Percentiles rank a stretch among this genome's conserved stretches.
These are phyloP conservation scores for Myodes glareolus DNA, from an alignment of 2,113 vertebrate genomes.

Conservation along the genomic window DNA sequence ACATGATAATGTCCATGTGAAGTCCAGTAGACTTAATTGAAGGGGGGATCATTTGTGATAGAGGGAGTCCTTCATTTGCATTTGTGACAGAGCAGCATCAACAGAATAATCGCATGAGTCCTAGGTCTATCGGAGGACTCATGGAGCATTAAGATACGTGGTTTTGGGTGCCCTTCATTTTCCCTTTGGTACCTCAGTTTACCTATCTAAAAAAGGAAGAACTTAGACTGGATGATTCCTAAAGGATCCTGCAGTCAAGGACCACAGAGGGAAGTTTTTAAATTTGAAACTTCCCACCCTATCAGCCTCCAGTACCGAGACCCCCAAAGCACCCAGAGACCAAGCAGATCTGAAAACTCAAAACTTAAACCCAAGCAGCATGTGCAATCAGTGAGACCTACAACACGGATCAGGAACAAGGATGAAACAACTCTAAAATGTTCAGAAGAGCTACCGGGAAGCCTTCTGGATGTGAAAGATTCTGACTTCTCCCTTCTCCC, in stretches of 20 bases:
- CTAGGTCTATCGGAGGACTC: neutral
- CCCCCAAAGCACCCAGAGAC: neutral
- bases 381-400: neutral
- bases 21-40: neutral
- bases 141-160: accelerated
- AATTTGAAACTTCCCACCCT: neutral
- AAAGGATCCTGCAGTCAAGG: neutral
- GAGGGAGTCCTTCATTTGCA: neutral
- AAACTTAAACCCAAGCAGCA: neutral
- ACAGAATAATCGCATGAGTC: accelerated
- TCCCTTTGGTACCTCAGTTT: neutral
- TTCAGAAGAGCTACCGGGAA: neutral
- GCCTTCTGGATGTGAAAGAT: neutral
- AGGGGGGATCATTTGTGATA: neutral
- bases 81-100: accelerated
- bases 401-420: neutral
- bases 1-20: neutral
- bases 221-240: neutral
- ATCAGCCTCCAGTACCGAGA: neutral
- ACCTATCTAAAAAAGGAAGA: neutral
- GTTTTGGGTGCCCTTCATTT: accelerated
- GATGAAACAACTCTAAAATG: neutral
- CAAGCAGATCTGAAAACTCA: neutral
- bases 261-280: neutral
- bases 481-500: neutral